phyloP scores from a whole-genome alignment of 2,888 invertebrate genomes.

The Agrotis segetum region DNA sequence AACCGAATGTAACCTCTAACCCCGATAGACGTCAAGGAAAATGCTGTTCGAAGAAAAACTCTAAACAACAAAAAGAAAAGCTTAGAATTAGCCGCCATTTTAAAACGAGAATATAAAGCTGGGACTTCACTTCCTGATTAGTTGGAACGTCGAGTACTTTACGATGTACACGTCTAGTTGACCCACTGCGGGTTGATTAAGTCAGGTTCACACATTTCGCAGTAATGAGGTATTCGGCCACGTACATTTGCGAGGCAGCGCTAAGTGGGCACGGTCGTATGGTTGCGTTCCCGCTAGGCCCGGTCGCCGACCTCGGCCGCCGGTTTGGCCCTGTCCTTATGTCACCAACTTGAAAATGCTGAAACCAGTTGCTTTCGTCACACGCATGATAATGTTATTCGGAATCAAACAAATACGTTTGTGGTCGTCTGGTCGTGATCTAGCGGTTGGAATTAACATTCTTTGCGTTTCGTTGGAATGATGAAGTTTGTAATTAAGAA shows the following conservation, averaged over 20 bases:
- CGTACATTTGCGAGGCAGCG: slow-evolving; percentile 64
- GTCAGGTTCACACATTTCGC: slow-evolving; percentile 57
- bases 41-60: neutral
- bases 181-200: slow-evolving; percentile 54
- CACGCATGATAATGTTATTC: slow-evolving; percentile 48
- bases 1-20: slow-evolving; percentile 5
- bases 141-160: slow-evolving; percentile 24
- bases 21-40: neutral
- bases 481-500: neutral
- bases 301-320: slow-evolving; percentile 75
- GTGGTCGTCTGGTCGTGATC: slow-evolving; percentile 21
- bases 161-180: slow-evolving; percentile 46
- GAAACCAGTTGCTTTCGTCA: slow-evolving; percentile 60
- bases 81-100: slow-evolving; percentile 1
- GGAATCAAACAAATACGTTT: slow-evolving; percentile 28
- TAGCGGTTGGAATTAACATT: slow-evolving; percentile 9
- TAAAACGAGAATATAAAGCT: slow-evolving; percentile 23
- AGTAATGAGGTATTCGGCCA: slow-evolving; percentile 58
- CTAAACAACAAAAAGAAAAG: slow-evolving; percentile 13
- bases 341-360: slow-evolving; percentile 68
- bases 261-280: slow-evolving; percentile 67
- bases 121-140: slow-evolving; percentile 34
- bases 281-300: slow-evolving; percentile 72
- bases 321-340: slow-evolving; percentile 71
- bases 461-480: slow-evolving; percentile 12